These are phyloP conservation scores for Drosophila peninsularis DNA, from an alignment of 2,888 invertebrate genomes.

Conservation along the genomic window DNA sequence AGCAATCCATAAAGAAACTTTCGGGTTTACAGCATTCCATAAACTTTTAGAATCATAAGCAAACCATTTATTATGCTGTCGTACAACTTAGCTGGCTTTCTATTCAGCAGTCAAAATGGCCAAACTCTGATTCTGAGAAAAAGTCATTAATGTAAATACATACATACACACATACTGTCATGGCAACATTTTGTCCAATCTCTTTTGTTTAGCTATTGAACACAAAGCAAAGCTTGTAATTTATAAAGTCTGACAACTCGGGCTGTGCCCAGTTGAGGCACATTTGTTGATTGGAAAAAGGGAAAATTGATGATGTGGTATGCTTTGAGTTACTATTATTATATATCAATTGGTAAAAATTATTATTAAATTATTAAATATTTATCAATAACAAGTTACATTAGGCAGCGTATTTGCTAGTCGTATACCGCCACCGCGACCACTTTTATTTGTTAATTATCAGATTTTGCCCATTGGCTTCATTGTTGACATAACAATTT, in stretches of 20 bases:
- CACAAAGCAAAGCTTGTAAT: constrained; percentile 7
- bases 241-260: constrained; percentile 16
- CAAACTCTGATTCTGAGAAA: constrained; percentile 1
- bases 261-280: neutral
- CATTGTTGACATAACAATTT: constrained; percentile 42
- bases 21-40: neutral
- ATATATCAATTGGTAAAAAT: no score
- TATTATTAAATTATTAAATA: no score
- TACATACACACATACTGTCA: neutral
- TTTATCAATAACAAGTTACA: neutral
- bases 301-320: neutral
- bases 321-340: no score
- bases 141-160: neutral
- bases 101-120: neutral
- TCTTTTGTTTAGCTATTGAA: constrained; percentile 10
- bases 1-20: neutral
- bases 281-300: constrained; percentile 3
- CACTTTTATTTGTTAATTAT: constrained; percentile 24
- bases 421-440: neutral
- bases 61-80: constrained; percentile 1
- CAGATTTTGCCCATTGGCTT: constrained; percentile 23
- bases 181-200: constrained; percentile 10
- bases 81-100: constrained; percentile 12
- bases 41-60: neutral
- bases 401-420: neutral